Percentiles rank a stretch among this genome's conserved stretches.
Evolutionary conservation across 2,113 vertebrate genomes (phyloP).

Genomic region (Fregata magnificens): DNA sequence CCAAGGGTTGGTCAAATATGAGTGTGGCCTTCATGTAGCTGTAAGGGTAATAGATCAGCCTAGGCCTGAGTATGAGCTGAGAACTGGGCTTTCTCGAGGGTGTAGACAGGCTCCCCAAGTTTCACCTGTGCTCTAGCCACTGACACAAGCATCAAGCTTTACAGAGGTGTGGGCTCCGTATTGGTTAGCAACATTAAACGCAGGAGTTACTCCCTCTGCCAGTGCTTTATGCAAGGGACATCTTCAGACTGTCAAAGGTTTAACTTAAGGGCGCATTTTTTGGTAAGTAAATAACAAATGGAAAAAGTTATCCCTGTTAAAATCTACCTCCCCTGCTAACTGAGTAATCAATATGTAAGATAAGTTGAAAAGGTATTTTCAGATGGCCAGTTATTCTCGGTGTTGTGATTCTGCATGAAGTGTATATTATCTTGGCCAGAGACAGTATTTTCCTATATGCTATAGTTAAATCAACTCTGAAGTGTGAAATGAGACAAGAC

Average conservation of each 20-base stretch:
- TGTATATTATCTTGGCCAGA: neutral
- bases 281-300: neutral
- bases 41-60: neutral
- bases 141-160: neutral
- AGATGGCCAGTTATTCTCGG: neutral
- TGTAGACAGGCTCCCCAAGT: neutral
- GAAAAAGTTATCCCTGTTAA: neutral
- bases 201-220: neutral
- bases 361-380: neutral
- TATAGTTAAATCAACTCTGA: slow-evolving; percentile 5
- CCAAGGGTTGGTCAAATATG: neutral
- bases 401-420: neutral
- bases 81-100: neutral
- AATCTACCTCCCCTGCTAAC: neutral
- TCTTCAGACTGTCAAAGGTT: neutral
- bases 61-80: accelerated
- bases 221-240: neutral
- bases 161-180: neutral
- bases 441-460: neutral
- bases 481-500: slow-evolving; percentile 18
- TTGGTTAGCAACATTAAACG: neutral
- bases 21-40: neutral
- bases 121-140: neutral
- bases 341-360: neutral
- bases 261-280: neutral